These are phyloP conservation scores for Lucilia sericata DNA, from an alignment of 1,140 invertebrate genomes.

Conservation along the genomic window DNA sequence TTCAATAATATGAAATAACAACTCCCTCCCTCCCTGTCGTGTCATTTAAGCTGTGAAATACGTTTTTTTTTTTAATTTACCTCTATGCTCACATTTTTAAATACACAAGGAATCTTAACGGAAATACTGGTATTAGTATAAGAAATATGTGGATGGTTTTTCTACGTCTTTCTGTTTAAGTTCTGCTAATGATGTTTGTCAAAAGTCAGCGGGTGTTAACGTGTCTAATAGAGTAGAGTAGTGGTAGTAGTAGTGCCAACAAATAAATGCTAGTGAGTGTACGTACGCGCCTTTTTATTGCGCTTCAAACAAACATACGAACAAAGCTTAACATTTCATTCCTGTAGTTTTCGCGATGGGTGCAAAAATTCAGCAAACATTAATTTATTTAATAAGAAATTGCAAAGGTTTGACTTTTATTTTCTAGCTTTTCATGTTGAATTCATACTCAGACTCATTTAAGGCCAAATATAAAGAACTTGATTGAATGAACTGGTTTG, in stretches of 20 bases:
- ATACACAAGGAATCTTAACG: background rate
- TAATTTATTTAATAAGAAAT: background rate
- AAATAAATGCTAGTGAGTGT: background rate
- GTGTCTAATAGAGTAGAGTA: slow-evolving; percentile 1
- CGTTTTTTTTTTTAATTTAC: background rate
- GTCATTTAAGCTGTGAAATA: background rate
- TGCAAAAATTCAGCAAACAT: background rate
- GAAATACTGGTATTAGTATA: background rate
- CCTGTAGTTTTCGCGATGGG: background rate
- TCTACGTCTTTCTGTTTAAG: background rate
- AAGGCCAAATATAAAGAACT: too few species aligned
- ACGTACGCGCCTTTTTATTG: background rate
- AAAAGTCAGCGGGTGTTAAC: slow-evolving; percentile 23
- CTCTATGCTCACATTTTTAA: background rate
- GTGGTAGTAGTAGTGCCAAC: background rate
- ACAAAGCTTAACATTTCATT: background rate
- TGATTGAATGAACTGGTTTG: too few species aligned
- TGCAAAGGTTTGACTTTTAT: too few species aligned
- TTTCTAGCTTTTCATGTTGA: too few species aligned
- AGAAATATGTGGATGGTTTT: background rate
- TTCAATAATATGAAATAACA: too few species aligned
- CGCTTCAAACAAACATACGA: background rate
- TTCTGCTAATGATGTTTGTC: slow-evolving; percentile 26
- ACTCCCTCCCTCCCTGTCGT: background rate
- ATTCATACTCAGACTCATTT: too few species aligned